These are phyloP conservation scores for Aptenodytes forsteri DNA, from an alignment of 2,113 vertebrate species.

Conservation along the genomic window DNA sequence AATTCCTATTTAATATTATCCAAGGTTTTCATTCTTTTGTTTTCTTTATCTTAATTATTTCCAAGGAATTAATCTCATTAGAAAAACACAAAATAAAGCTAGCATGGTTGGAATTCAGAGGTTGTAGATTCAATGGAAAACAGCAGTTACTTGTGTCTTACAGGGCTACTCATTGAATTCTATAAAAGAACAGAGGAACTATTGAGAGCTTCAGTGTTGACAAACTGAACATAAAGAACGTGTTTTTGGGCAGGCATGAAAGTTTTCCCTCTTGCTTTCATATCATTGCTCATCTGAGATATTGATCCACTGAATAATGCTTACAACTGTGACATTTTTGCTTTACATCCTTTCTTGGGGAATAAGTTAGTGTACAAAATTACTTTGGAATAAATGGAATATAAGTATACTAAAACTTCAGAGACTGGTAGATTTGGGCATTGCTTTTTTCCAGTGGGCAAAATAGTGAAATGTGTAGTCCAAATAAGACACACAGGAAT, in stretches of 20 bases:
- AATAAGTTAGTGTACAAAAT: neutral
- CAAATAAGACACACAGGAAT: neutral
- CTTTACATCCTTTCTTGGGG: neutral
- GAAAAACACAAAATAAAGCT: neutral
- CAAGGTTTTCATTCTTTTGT: neutral
- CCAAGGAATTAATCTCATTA: neutral
- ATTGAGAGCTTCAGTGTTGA: neutral
- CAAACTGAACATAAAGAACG: neutral
- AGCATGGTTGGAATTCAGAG: neutral
- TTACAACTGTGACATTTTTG: conserved; percentile 1
- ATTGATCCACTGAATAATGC: neutral
- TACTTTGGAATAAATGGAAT: neutral
- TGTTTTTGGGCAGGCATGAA: neutral
- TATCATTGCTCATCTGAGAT: neutral
- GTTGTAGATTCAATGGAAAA: neutral
- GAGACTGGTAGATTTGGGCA: neutral
- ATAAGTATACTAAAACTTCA: neutral
- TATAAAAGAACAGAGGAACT: neutral
- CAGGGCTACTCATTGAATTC: neutral
- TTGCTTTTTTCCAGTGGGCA: too few relatives aligned
- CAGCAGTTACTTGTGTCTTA: neutral
- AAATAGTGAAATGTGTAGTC: neutral
- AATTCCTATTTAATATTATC: neutral
- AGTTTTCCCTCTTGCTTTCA: neutral
- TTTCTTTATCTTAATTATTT: conserved; percentile 19